Evolutionary conservation across 2,113 vertebrate genomes (phyloP), one percentile per base, ranked within the genome.

Genomic region (Pongo abelii): DNA sequence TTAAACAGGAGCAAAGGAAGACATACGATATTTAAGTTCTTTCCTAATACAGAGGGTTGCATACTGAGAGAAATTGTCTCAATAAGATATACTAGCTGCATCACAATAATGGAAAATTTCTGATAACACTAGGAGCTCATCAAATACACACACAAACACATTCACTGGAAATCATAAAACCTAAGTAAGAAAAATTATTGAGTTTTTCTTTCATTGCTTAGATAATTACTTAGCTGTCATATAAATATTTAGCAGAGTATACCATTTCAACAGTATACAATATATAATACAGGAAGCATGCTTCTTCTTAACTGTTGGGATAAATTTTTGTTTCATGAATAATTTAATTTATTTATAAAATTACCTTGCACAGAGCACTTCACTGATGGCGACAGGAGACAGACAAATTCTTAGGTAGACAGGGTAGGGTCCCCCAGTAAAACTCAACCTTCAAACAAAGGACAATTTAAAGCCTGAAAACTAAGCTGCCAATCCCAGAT

Each of bases 61-160:
- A 86, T 48, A 18, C 43, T 59, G 38, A 94, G 30, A 91, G 50
- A 96, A 91, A 83, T 46, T 46, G 14, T 95, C 88, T 93, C 23
- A 83, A 11, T 70, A 84, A 97, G 64, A 32, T 46, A 32, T 70
- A 85, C 17, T 78, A 80, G 23, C 50, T 88, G 30, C 14, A 74
- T 67, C n/a, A 93, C 77, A 94, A 93, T 85, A 95, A 96, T 67
- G 93, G 89, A 93, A 96, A 77, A 88, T 95, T 93, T 93, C 69
- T 90, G 40, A 75, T 87, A 84, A 92, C 80, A 84, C 27, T 38
- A 79, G 69, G 14, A 91, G 27, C 59, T 84, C 70, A 88, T 95
- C 64, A 93, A 81, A 77, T 46, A 90, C 5, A 57, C 43, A 89
- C 32, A 77, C 16, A 97, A 69, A 64, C 17, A 89, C 14, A 55